Percentiles rank a stretch among this genome's conserved stretches.
Conservation (phyloP, 1,140 invertebrate genomes). For the Pissodes strobi region DNA sequence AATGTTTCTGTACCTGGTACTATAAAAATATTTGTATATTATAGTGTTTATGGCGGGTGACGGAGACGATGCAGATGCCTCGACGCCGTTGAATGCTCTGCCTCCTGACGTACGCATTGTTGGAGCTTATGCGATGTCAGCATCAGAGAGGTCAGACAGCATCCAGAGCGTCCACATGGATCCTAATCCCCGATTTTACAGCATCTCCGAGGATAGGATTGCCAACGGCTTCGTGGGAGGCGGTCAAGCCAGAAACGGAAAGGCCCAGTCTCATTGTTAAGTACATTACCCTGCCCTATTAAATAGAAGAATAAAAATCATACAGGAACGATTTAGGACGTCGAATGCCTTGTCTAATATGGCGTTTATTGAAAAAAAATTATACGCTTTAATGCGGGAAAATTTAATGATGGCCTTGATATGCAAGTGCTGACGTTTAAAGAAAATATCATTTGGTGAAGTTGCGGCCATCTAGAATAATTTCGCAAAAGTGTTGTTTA, state of each 20-base stretch:
- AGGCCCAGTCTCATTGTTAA: constrained; percentile 46
- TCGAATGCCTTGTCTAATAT: no score
- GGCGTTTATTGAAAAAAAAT: not conserved
- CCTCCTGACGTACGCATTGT: constrained; percentile 11
- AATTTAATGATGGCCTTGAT: not conserved
- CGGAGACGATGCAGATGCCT: constrained; percentile 32
- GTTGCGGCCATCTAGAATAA: no score
- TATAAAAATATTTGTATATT: no score
- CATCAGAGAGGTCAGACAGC: constrained; percentile 17
- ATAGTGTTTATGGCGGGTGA: constrained; percentile 18
- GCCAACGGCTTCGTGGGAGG: constrained; percentile 52
- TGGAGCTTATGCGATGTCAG: not conserved
- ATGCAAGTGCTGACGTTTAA: not conserved
- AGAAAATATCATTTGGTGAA: not conserved
- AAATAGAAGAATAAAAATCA: no score
- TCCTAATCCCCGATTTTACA: constrained; percentile 48
- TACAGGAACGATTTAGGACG: no score
- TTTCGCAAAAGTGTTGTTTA: no score
- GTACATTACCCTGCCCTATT: constrained; percentile 24
- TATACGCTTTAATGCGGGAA: not conserved
- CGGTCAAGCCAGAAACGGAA: constrained; percentile 48
- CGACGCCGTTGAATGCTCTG: constrained; percentile 22
- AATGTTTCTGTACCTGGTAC: no score
- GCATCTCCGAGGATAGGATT: constrained; percentile 45
- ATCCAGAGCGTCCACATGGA: constrained; percentile 20